Base-by-base conservation (phyloP, 2,888 invertebrate species). In the Andrena haemorrhoa region DNA sequence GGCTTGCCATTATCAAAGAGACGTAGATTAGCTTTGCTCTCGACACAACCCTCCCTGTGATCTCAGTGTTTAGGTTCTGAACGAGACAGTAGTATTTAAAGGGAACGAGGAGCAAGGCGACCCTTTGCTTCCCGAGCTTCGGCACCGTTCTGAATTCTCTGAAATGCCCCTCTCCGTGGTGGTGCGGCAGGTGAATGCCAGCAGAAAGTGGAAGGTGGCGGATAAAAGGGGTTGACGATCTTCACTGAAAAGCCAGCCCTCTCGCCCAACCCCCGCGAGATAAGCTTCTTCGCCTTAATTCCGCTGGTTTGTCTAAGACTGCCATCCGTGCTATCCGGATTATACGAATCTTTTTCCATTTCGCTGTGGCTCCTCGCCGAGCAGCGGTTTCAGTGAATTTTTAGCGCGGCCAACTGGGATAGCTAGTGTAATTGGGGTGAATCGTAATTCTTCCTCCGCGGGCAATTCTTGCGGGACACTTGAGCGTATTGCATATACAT, bases 271-370 rank as follows among this genome's bases (percentile, higher is more conserved):
- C 73, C 71, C 66, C 41, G 29, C 73, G 65, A 79, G 83, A 84
- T 83, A 83, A 84, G 83, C 84, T 79, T 49, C 82, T 26, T 26
- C 71, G 63, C 72, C 85, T 87, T 85, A 87, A 87, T 87, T 85
- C 77, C 77, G 61, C 70, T 71, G 86, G 82, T 84, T 86, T 84
- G 75, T 84, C 79, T 64, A 76, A 83, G 81, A 69, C 73, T 74
- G 58, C 79, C 60, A 71, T 74, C 79, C 72, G 12, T 26, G 49
- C 73, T 65, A 20, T 58, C 56, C 51, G 81, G 83, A 88, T 87
- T 88, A 83, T 83, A 69, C 80, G 76, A 82, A 79, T 85, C 86
- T 79, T 70, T 78, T 63, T 64, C 68, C 64, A 31, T 77, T 64
- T 71, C 41, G n/a, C 29, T 49, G 64, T 63, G 75, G 51, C 51